Evolutionary conservation across 2,888 invertebrate genomes (phyloP), one percentile per base, ranked within the genome.

Genomic region (Drepanosiphum platanoidis): DNA sequence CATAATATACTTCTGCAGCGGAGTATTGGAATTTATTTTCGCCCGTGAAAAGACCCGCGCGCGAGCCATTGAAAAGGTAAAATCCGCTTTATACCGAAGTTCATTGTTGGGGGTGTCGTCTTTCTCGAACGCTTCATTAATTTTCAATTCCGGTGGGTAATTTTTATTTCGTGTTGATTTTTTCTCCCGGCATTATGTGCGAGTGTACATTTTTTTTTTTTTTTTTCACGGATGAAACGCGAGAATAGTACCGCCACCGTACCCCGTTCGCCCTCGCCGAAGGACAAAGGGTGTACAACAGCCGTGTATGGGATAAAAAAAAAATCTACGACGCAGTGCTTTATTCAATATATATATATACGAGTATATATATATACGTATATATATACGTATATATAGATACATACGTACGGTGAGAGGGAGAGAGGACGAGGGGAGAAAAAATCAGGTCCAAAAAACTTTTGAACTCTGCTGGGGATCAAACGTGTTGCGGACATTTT

Each of bases 51-150:
- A 70, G 79, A 52, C 42, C n/a, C 22, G n/a, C 32, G 78, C 4
- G 1, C 15, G 13, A 18, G 58, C 22, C n/a, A n/a, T n/a, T 81
- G 71, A 71, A 82, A 64, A 82, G 64, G 82, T 61, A 42, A 74
- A 64, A 82, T 82, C 18, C 74, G 61, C 82, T 82, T 72, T 82
- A 64, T 58, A 22, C 15, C 18, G 2, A 27, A 22, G 4, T 74
- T 15, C 64, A 74, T 74, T 83, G 74, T 74, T 27, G 82, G 32
- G 2, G 58, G 74, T 66, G 83, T 75, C 83, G 83, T 83, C 83
- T 83, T 75, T 75, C n/a, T 13, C 83, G 22, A 66, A 66, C 75
- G 83, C 66, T 83, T 75, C 83, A 66, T 83, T 75, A 83, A 52
- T 83, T 83, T 75, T 75, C 83, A 22, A 83, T 83, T 83, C 32